These are phyloP conservation scores for Isurus oxyrinchus DNA, from an alignment of 2,113 vertebrate species.

Conservation along the genomic window DNA sequence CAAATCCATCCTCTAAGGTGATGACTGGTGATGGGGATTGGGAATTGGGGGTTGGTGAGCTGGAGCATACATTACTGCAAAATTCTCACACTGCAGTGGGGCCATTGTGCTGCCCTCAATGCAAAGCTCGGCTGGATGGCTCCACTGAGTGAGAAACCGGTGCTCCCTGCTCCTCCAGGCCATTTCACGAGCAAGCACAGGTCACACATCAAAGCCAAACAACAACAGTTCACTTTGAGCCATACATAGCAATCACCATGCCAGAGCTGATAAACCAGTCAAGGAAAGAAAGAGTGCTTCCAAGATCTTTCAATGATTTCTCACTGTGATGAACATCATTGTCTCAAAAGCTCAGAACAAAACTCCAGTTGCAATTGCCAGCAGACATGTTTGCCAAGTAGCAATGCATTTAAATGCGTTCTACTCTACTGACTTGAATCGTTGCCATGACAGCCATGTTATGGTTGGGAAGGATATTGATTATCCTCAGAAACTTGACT, in stretches of 20 bases:
- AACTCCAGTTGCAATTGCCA: not conserved
- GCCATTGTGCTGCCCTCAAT: not conserved
- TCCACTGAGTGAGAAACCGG: not conserved
- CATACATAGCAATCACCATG: not conserved
- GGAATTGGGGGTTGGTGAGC: not conserved
- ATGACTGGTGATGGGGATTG: not conserved
- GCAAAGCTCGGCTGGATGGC: not conserved
- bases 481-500: not conserved
- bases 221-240: not conserved
- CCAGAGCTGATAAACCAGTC: not conserved
- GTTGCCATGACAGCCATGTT: not conserved
- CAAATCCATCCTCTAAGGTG: not conserved
- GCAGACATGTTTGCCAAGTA: not conserved
- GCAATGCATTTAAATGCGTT: not conserved
- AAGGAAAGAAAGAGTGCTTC: not conserved
- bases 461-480: slow-evolving; percentile 16
- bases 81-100: not conserved
- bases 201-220: not conserved
- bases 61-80: not conserved
- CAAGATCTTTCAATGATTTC: not conserved
- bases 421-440: not conserved
- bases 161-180: not conserved
- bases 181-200: not conserved
- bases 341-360: not conserved
- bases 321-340: not conserved